These are phyloP conservation scores for Epizoanthus rinbou DNA, from an alignment of 92 coral and sea anemone genomes.

Conservation along the genomic window DNA sequence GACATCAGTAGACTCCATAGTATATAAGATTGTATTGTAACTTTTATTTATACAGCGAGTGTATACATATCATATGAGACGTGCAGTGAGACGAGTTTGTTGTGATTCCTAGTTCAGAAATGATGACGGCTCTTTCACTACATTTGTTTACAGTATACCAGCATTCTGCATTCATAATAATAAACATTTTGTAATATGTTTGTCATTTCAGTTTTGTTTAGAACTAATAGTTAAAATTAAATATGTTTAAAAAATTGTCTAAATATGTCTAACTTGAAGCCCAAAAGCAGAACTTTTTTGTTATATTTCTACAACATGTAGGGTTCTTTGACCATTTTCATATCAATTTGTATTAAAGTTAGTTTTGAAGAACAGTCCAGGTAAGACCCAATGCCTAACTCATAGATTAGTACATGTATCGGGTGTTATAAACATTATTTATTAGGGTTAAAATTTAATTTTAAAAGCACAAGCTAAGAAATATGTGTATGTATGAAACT, in stretches of 20 bases:
- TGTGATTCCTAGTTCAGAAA: slow-evolving; percentile 9
- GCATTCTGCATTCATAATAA: not conserved
- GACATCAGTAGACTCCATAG: not conserved
- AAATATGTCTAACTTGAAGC: not conserved
- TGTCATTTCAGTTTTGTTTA: not conserved
- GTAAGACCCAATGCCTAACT: too few species aligned
- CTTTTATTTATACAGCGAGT: too few species aligned
- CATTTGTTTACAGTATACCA: not conserved
- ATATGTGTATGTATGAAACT: too few species aligned
- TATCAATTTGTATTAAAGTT: not conserved
- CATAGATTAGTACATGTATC: too few species aligned
- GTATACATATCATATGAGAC: too few species aligned
- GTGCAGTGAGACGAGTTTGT: not conserved
- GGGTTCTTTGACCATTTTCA: not conserved
- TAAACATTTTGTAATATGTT: not conserved
- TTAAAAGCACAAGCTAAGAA: too few species aligned
- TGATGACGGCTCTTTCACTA: not conserved
- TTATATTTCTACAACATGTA: too few species aligned
- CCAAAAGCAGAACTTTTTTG: too few species aligned
- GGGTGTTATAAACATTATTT: too few species aligned
- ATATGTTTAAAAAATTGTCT: not conserved
- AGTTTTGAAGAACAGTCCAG: too few species aligned
- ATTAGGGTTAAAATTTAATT: too few species aligned
- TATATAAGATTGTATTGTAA: too few species aligned
- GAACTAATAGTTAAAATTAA: not conserved